Evolutionary conservation across 1,140 invertebrate genomes (phyloP).

Genomic region (Drosophila yakuba): DNA sequence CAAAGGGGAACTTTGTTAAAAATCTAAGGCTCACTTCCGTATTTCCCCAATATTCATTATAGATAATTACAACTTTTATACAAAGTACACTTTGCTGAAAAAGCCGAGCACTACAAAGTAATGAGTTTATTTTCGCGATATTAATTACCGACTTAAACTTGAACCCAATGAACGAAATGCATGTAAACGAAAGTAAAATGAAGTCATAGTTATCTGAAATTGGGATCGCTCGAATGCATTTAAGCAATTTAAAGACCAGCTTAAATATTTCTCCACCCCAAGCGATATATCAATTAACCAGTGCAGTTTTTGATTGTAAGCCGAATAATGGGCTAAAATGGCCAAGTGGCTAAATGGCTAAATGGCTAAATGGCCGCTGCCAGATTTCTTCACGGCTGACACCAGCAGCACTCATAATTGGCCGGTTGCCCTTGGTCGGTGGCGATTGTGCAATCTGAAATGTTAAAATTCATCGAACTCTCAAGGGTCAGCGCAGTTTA

Average conservation of each 20-base stretch:
- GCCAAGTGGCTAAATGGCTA: not conserved
- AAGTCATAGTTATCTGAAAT: not conserved
- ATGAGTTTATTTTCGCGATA: not conserved
- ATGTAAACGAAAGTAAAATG: constrained; percentile 4
- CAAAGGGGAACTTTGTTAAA: too few species aligned
- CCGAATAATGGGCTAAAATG: constrained; percentile 25
- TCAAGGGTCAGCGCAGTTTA: constrained; percentile 54
- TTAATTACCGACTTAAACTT: not conserved
- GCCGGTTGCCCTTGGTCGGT: constrained; percentile 66
- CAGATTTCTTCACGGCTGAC: constrained; percentile 42
- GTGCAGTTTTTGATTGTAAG: constrained; percentile 26
- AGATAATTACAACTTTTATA: not conserved
- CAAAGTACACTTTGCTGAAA: not conserved
- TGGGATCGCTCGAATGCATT: not conserved
- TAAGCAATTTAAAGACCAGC: constrained; percentile 3
- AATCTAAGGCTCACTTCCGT: too few species aligned
- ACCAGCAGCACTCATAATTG: constrained; percentile 50
- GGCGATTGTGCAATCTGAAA: constrained; percentile 51
- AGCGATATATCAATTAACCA: constrained; percentile 19
- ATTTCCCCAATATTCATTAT: too few species aligned
- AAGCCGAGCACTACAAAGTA: not conserved
- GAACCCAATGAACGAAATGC: not conserved
- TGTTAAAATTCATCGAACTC: constrained; percentile 75
- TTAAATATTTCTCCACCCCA: not conserved
- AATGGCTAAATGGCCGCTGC: not conserved